Conservation (phyloP, 2,113 vertebrate species). For the Periophthalmus modestus region DNA sequence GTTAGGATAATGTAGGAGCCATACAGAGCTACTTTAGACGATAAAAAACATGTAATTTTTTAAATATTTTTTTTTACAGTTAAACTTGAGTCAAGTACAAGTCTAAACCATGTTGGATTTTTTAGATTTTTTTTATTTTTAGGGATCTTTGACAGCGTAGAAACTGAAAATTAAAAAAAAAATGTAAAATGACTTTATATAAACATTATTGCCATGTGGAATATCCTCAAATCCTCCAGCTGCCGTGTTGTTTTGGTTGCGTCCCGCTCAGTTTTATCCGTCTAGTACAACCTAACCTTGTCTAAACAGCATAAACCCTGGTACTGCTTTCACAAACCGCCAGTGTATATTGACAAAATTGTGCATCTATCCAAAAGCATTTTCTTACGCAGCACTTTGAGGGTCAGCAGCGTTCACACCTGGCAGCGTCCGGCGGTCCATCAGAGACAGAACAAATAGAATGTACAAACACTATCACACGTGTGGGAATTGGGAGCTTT, state of each 20-base stretch:
- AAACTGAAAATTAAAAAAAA: too few species aligned
- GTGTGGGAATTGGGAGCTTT: conserved; percentile 38
- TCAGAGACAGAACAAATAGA: conserved; percentile 42
- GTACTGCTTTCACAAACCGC: neutral
- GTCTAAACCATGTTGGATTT: too few species aligned
- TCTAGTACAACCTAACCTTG: neutral
- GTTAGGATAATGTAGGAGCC: too few species aligned
- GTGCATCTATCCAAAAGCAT: neutral
- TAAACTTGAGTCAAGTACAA: neutral
- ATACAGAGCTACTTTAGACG: too few species aligned
- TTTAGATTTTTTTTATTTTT: too few species aligned
- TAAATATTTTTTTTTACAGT: neutral
- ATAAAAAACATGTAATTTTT: neutral
- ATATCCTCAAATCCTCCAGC: neutral
- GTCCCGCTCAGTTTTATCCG: neutral
- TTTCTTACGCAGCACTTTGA: conserved; percentile 4
- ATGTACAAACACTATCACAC: conserved; percentile 26
- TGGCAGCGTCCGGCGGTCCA: conserved; percentile 24
- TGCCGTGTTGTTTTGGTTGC: neutral
- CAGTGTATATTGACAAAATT: neutral
- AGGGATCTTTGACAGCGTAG: too few species aligned
- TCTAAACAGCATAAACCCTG: too few species aligned
- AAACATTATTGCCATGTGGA: neutral
- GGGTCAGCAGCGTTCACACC: conserved; percentile 28
- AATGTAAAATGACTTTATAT: neutral